phyloP scores from a whole-genome alignment of 37 sponge, comb jelly and placozoan species.

The Crambe crambe region DNA sequence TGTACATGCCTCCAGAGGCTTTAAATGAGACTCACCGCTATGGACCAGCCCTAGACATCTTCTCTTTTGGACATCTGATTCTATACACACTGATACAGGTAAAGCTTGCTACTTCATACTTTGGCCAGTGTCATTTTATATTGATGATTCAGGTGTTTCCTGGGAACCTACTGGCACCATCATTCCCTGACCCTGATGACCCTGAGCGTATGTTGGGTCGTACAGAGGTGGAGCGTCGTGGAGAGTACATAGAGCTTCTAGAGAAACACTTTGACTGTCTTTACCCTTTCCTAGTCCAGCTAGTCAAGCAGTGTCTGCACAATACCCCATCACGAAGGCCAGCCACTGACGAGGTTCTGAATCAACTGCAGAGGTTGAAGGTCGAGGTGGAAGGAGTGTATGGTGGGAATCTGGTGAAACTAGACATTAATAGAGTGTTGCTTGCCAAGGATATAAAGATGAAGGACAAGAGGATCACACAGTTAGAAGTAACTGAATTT shows the following conservation, averaged over 20 bases:
- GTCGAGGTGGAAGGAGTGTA: slow-evolving; percentile 11
- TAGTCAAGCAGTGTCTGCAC: slow-evolving; percentile 7
- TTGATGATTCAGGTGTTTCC: slow-evolving; percentile 12
- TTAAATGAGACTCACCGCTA: not conserved
- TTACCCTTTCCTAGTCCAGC: not conserved
- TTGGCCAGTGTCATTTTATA: not conserved
- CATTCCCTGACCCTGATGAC: slow-evolving; percentile 4
- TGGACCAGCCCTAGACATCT: slow-evolving; percentile 33
- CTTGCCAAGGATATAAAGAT: slow-evolving; percentile 2
- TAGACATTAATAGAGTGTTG: not conserved
- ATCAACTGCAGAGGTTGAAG: not conserved
- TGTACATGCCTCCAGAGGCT: slow-evolving; percentile 40
- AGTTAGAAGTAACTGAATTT: not conserved
- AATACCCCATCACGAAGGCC: not conserved
- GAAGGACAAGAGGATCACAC: not conserved
- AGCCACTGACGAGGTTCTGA: slow-evolving; percentile 1
- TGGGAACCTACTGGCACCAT: slow-evolving; percentile 3
- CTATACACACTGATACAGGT: slow-evolving; percentile 24
- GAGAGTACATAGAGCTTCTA: not conserved
- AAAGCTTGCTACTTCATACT: not conserved
- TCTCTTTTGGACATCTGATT: slow-evolving; percentile 34
- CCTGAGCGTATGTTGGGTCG: slow-evolving; percentile 9
- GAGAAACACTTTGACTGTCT: not conserved
- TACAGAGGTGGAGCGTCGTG: slow-evolving; percentile 25
- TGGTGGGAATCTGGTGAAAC: slow-evolving; percentile 5